Conservation (phyloP, 2,888 invertebrate genomes). For the Thelaira solivaga region DNA sequence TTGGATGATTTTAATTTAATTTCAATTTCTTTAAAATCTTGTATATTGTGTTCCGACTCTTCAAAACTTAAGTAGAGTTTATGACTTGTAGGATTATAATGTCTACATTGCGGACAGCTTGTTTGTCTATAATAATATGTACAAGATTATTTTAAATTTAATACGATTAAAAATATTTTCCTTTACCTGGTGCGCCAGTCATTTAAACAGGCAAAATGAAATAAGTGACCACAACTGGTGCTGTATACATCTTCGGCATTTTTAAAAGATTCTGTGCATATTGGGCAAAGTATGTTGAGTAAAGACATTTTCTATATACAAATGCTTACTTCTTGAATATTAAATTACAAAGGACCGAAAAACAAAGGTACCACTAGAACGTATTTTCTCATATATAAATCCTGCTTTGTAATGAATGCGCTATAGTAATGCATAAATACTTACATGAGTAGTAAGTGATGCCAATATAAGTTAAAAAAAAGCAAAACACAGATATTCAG, state of each 20-base stretch:
- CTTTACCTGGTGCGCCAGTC: slow-evolving; percentile 53
- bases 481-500: no score
- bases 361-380: no score
- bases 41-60: slow-evolving; percentile 17
- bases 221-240: slow-evolving; percentile 60
- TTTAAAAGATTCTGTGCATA: slow-evolving; percentile 54
- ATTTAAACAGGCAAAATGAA: slow-evolving; percentile 51
- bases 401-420: no score
- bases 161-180: not conserved
- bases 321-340: no score
- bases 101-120: slow-evolving; percentile 69
- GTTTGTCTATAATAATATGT: slow-evolving; percentile 65
- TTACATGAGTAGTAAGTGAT: no score
- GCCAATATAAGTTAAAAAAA: no score
- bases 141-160: no score
- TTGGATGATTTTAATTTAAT: not conserved
- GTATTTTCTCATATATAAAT: no score
- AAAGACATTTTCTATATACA: no score
- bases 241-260: slow-evolving; percentile 39
- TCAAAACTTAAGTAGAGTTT: slow-evolving; percentile 68
- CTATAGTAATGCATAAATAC: no score
- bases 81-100: slow-evolving; percentile 34
- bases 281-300: slow-evolving; percentile 30
- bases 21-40: not conserved
- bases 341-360: no score